A percentile compares a stretch with the other conserved stretches of the same genome.
phyloP scores from a whole-genome alignment of 2,113 vertebrate species.

The Platycercus adscitus region DNA sequence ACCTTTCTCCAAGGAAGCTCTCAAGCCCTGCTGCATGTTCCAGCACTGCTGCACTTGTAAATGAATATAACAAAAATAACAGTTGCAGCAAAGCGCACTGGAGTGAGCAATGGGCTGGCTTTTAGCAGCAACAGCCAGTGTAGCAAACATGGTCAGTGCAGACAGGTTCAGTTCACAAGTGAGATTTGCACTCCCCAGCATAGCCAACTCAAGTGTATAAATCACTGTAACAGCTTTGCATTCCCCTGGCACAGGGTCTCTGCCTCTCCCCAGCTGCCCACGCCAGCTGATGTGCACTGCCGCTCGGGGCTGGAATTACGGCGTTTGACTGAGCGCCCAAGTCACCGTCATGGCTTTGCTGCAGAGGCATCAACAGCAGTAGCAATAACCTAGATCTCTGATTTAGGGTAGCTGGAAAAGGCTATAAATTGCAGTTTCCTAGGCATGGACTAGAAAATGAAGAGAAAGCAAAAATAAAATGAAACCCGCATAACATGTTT shows the following conservation, averaged over 20 bases:
- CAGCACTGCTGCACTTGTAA: background rate
- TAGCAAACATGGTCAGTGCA: background rate
- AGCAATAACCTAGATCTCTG: background rate
- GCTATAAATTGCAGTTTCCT: background rate
- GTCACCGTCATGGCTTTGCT: background rate
- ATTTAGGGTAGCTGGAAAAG: background rate
- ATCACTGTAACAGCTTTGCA: background rate
- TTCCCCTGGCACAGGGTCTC: background rate
- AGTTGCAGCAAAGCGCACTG: background rate
- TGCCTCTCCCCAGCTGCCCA: background rate
- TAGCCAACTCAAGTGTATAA: background rate
- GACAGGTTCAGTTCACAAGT: background rate
- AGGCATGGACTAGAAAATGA: background rate
- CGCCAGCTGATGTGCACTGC: background rate
- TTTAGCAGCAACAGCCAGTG: background rate
- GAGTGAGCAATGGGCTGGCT: background rate
- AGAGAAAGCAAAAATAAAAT: background rate
- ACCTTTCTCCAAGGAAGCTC: background rate
- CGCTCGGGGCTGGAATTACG: background rate
- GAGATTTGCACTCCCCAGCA: background rate
- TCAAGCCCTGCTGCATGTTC: background rate
- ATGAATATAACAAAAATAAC: background rate
- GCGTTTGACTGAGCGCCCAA: background rate
- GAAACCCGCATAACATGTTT: background rate
- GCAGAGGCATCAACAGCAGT: background rate